These are phyloP conservation scores for Furnarius figulus DNA, from an alignment of 2,113 vertebrate species.

Conservation along the genomic window DNA sequence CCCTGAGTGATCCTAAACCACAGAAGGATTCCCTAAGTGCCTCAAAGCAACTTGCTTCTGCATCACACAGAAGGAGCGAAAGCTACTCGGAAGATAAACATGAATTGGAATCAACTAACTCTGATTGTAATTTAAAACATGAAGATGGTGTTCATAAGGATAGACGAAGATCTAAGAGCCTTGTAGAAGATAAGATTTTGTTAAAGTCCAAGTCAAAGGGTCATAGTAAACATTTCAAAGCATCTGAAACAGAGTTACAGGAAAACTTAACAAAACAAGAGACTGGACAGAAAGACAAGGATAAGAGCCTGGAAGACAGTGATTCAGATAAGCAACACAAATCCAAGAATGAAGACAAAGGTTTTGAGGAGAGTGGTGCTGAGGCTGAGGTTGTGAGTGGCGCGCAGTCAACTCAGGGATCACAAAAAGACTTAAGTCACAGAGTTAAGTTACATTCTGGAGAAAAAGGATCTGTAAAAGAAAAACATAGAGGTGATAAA, in stretches of 20 bases:
- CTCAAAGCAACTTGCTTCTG: conserved; percentile 64
- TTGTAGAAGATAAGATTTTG: conserved; percentile 77
- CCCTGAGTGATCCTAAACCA: conserved; percentile 79
- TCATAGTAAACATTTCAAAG: conserved; percentile 77
- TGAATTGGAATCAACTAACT: conserved; percentile 76
- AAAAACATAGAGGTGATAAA: conserved; percentile 84
- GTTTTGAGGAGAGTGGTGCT: conserved; percentile 67
- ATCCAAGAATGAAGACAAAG: conserved; percentile 74
- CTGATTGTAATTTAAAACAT: conserved; percentile 79
- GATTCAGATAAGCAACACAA: conserved; percentile 83
- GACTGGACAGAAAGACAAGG: conserved; percentile 77
- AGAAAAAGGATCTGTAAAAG: conserved; percentile 76
- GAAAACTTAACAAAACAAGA: conserved; percentile 64
- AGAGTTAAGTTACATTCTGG: conserved; percentile 55
- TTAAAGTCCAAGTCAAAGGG: conserved; percentile 82
- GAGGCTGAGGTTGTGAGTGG: conserved; percentile 28
- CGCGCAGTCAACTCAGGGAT: conserved; percentile 2
- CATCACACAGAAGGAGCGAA: conserved; percentile 69
- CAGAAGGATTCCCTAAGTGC: conserved; percentile 78
- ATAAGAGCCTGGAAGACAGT: conserved; percentile 68
- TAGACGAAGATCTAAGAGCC: conserved; percentile 82
- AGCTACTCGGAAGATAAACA: conserved; percentile 86
- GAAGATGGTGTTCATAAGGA: conserved; percentile 86
- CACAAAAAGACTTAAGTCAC: conserved; percentile 72
- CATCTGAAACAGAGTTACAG: conserved; percentile 73